These are phyloP conservation scores for Alouatta palliata DNA, from an alignment of 2,113 vertebrate genomes.

Conservation along the genomic window DNA sequence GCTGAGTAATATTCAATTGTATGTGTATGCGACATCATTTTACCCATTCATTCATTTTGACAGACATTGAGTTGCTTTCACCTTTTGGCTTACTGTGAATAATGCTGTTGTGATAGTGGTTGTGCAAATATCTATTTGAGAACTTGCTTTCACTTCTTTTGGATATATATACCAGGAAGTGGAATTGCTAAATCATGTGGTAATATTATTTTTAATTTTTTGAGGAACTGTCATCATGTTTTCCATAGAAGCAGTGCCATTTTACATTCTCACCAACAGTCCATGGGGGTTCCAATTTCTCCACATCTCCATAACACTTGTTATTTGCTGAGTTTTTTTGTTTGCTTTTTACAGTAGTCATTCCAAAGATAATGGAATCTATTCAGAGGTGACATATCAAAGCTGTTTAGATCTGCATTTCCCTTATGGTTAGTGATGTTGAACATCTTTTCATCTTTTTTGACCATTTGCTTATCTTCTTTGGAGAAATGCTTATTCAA, in stretches of 20 bases:
- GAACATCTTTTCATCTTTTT: neutral
- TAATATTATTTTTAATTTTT: neutral
- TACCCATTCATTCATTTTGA: neutral
- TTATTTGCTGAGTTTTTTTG: neutral
- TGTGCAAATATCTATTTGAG: neutral
- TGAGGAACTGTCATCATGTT: neutral
- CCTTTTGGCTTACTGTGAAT: neutral
- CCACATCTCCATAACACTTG: no score
- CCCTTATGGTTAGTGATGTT: neutral
- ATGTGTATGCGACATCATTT: neutral
- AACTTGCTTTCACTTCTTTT: neutral
- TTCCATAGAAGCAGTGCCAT: neutral
- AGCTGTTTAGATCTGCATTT: neutral
- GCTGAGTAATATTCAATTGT: neutral
- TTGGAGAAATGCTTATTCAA: neutral
- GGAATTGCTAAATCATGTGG: neutral
- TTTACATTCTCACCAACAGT: neutral
- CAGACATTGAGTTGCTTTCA: neutral
- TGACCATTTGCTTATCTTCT: neutral
- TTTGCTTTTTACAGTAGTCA: no score
- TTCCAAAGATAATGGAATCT: no score
- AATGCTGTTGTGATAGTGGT: neutral
- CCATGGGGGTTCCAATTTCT: neutral
- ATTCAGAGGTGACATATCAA: neutral
- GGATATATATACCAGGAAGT: neutral